Base-by-base conservation (phyloP, 1,140 invertebrate species). In the Ericerus pela region DNA sequence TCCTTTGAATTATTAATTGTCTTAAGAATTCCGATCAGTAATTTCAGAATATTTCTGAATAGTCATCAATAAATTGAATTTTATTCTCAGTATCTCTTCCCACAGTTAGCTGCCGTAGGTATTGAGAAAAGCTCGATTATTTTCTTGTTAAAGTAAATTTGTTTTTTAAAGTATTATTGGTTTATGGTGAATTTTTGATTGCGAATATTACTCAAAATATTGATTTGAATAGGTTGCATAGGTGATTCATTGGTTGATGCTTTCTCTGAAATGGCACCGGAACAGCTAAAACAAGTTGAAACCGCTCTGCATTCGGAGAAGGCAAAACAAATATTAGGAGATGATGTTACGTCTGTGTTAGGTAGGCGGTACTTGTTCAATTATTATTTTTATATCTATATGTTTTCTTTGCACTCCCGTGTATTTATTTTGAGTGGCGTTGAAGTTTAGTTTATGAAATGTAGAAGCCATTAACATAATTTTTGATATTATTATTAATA, bases 251-350 rank as follows among this genome's bases (percentile, higher is more conserved):
- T 73, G 16, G 67, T 68, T 6, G 72, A 77, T 62, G 74, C 75
- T 53, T 76, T 77, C 57, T 71, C 73, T 65, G 71, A 74, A 59
- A 73, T 78, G 67, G 75, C 76, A 65, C 73, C 75, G 41, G 76
- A 78, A 59, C 75, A 78, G 33, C 62, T 79, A 54, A 72, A 74
- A 60, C 68, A 70, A 58, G 63, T 78, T 29, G 76, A 77, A 63
- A 75, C 74, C 51, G 75, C 75, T 27, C 60, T 79, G 2, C 72
- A 75, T 57, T 77, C 75, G 20, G 76, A 78, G 66, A 71, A 77
- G 60, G 76, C 76, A 4, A 75, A 74, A 57, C 72, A 76, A 62
- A 74, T 79, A 56, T 66, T 79, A 26, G 75, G 75, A 28, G 73
- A 75, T 62, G 75, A 75, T 65, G 71, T 76, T 47, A 47, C 41